Percentiles rank a stretch among this genome's conserved stretches.
Evolutionary conservation across 2,113 vertebrate species (phyloP).

Genomic region (Sakesphorus luctuosus): DNA sequence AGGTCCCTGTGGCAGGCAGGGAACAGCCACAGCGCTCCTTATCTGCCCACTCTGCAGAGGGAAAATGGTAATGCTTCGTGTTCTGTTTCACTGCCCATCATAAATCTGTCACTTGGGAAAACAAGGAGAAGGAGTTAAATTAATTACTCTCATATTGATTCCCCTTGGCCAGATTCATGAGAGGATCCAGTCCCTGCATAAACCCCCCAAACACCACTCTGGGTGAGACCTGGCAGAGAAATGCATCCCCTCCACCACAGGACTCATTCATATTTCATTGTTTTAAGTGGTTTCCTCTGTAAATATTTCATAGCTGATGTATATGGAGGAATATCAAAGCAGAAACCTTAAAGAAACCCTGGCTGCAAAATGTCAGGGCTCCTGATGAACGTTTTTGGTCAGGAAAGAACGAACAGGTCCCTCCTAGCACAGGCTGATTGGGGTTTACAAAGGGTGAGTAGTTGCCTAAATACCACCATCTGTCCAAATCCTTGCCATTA

Average conservation of each 20-base stretch:
- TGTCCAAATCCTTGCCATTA: neutral
- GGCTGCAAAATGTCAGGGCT: neutral
- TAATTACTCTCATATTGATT: conserved; percentile 38
- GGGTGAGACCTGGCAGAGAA: conserved; percentile 19
- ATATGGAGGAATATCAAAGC: neutral
- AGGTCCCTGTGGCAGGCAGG: too few species aligned
- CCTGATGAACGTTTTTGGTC: neutral
- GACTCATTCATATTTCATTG: conserved; percentile 56
- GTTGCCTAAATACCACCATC: neutral
- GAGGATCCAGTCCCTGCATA: neutral
- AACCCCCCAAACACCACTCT: neutral
- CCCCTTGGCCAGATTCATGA: neutral
- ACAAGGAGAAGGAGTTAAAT: neutral
- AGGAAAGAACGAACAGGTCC: neutral
- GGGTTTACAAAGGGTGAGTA: neutral
- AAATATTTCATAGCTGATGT: conserved; percentile 33
- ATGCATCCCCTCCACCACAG: neutral
- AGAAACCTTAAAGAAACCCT: neutral
- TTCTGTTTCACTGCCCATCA: neutral
- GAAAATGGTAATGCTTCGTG: neutral
- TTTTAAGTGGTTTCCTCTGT: conserved; percentile 34
- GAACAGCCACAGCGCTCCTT: neutral
- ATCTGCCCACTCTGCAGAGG: neutral
- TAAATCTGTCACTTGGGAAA: conserved; percentile 35
- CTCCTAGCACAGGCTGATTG: neutral